Percentiles rank a stretch among this genome's conserved stretches.
Evolutionary conservation across 2,113 vertebrate genomes (phyloP).

Genomic region (Cisticola juncidis): DNA sequence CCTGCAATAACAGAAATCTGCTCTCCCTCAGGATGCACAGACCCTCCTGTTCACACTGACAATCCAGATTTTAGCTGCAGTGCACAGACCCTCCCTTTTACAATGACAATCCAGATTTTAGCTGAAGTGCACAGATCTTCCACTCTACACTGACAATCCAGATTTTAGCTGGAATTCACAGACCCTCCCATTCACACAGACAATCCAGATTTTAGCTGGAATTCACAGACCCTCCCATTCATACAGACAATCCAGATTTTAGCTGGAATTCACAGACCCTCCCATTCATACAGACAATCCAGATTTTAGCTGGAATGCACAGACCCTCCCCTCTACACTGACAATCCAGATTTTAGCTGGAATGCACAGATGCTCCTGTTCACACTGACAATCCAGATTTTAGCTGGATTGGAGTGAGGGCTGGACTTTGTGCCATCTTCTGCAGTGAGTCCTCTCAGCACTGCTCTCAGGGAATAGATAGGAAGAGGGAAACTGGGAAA

Average conservation of each 20-base stretch:
- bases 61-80: too few species aligned
- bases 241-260: not conserved
- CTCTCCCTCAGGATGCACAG: not conserved
- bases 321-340: not conserved
- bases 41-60: not conserved
- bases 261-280: too few species aligned
- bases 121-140: too few species aligned
- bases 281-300: not conserved
- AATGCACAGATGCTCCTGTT: not conserved
- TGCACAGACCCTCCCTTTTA: not conserved
- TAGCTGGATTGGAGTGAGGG: fast-evolving
- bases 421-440: not conserved
- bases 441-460: not conserved
- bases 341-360: not conserved
- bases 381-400: not conserved
- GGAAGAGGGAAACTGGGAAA: not conserved
- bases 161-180: too few species aligned
- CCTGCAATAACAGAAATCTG: not conserved
- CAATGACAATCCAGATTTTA: not conserved
- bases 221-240: not conserved
- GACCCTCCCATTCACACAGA: not conserved
- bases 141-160: not conserved
- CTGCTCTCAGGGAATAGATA: not conserved
- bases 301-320: not conserved
- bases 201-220: not conserved